Evolutionary conservation across 2,797 vertebrate genomes (phyloP).

Genomic region (Gymnothorax reevesii): DNA sequence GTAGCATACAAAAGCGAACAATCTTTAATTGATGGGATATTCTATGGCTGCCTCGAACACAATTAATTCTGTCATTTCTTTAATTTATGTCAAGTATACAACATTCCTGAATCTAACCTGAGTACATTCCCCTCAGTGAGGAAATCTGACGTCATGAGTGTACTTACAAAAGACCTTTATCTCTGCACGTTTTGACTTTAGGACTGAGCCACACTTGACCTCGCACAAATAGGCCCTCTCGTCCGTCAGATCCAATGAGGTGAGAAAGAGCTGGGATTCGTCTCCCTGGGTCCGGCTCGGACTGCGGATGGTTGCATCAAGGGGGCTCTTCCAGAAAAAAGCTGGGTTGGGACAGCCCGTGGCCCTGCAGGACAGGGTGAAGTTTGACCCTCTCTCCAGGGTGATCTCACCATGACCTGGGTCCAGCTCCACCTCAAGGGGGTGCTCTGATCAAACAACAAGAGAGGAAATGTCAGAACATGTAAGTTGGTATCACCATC

Average conservation of each 20-base stretch:
- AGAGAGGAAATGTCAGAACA: not conserved
- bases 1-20: not conserved
- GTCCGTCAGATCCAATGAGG: conserved; percentile 64
- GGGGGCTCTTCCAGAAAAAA: conserved; percentile 77
- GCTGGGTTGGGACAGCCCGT: conserved; percentile 68
- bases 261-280: conserved; percentile 70
- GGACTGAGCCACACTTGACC: conserved; percentile 65
- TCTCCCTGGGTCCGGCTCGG: conserved; percentile 15
- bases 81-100: not conserved
- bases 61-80: not conserved
- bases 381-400: conserved; percentile 63
- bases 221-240: conserved; percentile 76
- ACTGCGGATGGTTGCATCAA: conserved; percentile 57
- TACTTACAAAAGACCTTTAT: conserved; percentile 86
- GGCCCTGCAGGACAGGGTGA: conserved; percentile 72
- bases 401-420: conserved; percentile 47
- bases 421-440: conserved; percentile 71
- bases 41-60: not conserved
- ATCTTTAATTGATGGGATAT: not conserved
- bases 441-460: conserved; percentile 67
- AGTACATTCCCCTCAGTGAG: not conserved
- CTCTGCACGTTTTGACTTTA: conserved; percentile 39
- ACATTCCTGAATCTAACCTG: not conserved
- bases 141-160: not conserved
- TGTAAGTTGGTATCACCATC: not conserved